Base-by-base conservation (phyloP, 1,140 invertebrate genomes). In the Saccostrea echinata region DNA sequence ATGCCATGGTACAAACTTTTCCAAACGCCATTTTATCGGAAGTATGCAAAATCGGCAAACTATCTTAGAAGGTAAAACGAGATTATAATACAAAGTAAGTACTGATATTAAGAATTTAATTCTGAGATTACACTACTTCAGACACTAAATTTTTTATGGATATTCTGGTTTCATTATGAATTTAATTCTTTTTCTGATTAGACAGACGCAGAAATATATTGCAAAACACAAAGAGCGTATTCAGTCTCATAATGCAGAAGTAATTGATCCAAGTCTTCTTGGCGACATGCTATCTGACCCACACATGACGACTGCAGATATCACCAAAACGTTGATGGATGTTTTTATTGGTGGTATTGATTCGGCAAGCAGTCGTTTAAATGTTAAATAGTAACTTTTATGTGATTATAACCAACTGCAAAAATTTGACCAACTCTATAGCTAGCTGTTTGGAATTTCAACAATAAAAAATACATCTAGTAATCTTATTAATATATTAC, bases 261-360 rank as follows among this genome's bases (percentile, higher is more conserved):
- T 18, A 30, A n/a, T 18, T 24, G 52, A 55, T 16, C 52, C 35
- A 52, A 84, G 84, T 84, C 68, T 84, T 24, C 55, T 88, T 1
- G 18, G 30, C n/a, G 71, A 88, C 21, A 33, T 81, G 18, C 13
- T 61, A 16, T 57, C 61, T 33, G 53, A 52, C 35, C 6, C 83
- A 16, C 27, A 76, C 12, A 13, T 88, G 43, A 81, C 83, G 12
- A 24, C 83, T 11, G 30, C 9, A n/a, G 61, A 61, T 33, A 80
- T 84, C 30, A 61, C 71, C 43, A 81, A 27, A 53, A 84, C 83
- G 18, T 43, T 85, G 64, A 57, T 84, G 9, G 68, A 84, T 81
- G 64, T 88, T 80, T 85, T 84, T 43, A n/a, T 85, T n/a, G 83
- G 87, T 16, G 76, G 83, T 24, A 84, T 85, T 71, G 87, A 88